Conservation (phyloP, 2,888 invertebrate species). For the Drosophila meridiana region DNA sequence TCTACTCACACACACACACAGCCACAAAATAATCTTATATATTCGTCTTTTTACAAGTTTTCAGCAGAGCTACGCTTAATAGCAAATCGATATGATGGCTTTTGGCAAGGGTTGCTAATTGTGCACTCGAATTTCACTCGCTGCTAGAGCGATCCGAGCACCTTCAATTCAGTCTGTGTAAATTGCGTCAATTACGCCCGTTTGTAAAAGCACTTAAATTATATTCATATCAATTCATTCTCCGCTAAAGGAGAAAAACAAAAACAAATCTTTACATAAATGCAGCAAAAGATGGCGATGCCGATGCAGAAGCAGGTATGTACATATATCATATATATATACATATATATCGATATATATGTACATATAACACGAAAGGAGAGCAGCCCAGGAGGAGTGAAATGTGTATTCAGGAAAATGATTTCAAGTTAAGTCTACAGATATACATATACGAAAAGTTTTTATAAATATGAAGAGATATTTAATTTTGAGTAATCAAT, state of each 20-base stretch:
- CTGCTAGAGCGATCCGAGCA: slow-evolving; percentile 13
- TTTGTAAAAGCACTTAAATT: slow-evolving; percentile 19
- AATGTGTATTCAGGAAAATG: not conserved
- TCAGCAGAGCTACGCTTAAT: slow-evolving; percentile 52
- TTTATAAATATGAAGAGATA: too few species aligned
- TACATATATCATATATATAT: too few species aligned
- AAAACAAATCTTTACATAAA: not conserved
- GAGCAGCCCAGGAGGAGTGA: not conserved
- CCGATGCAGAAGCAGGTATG: not conserved
- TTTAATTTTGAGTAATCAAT: too few species aligned
- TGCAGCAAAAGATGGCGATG: not conserved
- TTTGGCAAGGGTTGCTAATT: slow-evolving; percentile 62
- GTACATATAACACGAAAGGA: not conserved
- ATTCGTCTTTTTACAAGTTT: slow-evolving; percentile 39
- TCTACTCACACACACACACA: not conserved
- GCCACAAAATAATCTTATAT: slow-evolving; percentile 35
- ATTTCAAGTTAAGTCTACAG: not conserved
- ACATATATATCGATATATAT: not conserved
- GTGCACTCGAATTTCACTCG: slow-evolving; percentile 43
- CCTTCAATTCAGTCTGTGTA: slow-evolving; percentile 38
- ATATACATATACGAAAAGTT: not conserved
- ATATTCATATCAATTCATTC: slow-evolving; percentile 14
- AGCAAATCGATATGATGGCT: slow-evolving; percentile 68
- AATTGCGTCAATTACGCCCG: slow-evolving; percentile 32
- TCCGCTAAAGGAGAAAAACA: not conserved